A percentile compares a stretch with the other conserved stretches of the same genome.
These are phyloP conservation scores for Limnephilus marmoratus DNA, from an alignment of 2,888 invertebrate genomes.

Conservation along the genomic window DNA sequence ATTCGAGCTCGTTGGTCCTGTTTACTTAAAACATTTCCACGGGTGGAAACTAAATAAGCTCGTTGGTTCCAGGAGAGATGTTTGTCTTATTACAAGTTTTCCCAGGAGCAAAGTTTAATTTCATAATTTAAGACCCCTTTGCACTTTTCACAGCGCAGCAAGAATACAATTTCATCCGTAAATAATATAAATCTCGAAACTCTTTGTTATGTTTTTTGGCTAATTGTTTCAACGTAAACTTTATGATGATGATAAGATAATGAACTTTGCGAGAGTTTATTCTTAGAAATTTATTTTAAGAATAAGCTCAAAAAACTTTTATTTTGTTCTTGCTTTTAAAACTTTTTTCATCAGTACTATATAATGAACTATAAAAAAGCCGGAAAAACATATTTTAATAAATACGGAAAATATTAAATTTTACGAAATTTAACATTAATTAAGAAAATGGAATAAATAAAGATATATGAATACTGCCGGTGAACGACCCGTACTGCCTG, in stretches of 20 bases:
- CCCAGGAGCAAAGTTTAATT: slow-evolving; percentile 49
- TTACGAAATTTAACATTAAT: not conserved
- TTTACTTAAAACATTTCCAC: slow-evolving; percentile 32
- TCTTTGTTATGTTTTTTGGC: not conserved
- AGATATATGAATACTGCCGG: not conserved
- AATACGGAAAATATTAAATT: not conserved
- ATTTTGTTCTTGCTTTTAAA: not conserved
- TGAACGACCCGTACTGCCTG: not conserved
- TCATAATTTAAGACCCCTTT: slow-evolving; percentile 46
- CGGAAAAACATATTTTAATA: not conserved
- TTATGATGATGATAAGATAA: not conserved
- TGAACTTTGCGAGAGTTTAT: not conserved
- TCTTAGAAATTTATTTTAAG: not conserved
- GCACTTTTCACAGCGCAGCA: slow-evolving; percentile 17
- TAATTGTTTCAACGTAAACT: not conserved
- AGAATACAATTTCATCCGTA: not conserved
- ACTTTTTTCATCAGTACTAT: not conserved
- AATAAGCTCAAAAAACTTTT: not conserved
- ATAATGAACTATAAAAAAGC: too few species aligned
- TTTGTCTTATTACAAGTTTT: slow-evolving; percentile 48
- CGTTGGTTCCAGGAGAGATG: not conserved
- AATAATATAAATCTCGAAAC: not conserved
- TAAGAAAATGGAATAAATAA: not conserved
- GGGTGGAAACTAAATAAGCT: slow-evolving; percentile 32
- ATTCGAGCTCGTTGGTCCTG: slow-evolving; percentile 4